Evolutionary conservation across 2,888 invertebrate genomes (phyloP).

Genomic region (Xylocampa areola): DNA sequence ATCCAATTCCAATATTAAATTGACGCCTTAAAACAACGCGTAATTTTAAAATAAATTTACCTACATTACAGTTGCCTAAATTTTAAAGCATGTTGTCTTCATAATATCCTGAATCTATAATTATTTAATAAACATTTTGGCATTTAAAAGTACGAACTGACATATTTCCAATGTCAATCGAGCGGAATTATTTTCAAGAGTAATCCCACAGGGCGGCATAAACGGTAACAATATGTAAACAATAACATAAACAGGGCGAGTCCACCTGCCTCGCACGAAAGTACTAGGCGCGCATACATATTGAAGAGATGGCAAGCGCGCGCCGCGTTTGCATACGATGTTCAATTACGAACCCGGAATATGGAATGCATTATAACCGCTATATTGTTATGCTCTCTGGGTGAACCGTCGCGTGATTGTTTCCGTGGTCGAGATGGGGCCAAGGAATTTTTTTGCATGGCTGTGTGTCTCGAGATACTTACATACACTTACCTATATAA

Average conservation of each 20-base stretch:
- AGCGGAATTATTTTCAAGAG: too few species aligned
- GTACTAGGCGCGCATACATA: constrained; percentile 82
- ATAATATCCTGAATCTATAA: too few species aligned
- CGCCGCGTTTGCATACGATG: constrained; percentile 84
- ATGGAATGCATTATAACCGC: constrained; percentile 78
- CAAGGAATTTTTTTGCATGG: constrained; percentile 58
- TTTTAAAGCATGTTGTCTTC: too few species aligned
- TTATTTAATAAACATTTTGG: too few species aligned
- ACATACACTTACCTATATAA: not conserved
- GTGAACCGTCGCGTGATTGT: constrained; percentile 68
- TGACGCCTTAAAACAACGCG: too few species aligned
- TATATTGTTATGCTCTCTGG: constrained; percentile 77
- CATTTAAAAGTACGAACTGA: too few species aligned
- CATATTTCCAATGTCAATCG: too few species aligned
- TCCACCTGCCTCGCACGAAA: constrained; percentile 77
- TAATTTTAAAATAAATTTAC: too few species aligned
- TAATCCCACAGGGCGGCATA: constrained; percentile 43
- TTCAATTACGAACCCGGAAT: constrained; percentile 85
- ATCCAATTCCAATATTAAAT: too few species aligned
- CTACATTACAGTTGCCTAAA: too few species aligned
- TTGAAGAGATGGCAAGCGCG: constrained; percentile 81
- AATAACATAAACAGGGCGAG: constrained; percentile 71
- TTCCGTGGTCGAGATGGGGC: constrained; percentile 60
- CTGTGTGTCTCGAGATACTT: constrained; percentile 3
- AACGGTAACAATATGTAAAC: constrained; percentile 59